A percentile compares a stretch with the other conserved stretches of the same genome.
phyloP scores from a whole-genome alignment of 1,140 invertebrate genomes.

The Hylyphantes graminicola region DNA sequence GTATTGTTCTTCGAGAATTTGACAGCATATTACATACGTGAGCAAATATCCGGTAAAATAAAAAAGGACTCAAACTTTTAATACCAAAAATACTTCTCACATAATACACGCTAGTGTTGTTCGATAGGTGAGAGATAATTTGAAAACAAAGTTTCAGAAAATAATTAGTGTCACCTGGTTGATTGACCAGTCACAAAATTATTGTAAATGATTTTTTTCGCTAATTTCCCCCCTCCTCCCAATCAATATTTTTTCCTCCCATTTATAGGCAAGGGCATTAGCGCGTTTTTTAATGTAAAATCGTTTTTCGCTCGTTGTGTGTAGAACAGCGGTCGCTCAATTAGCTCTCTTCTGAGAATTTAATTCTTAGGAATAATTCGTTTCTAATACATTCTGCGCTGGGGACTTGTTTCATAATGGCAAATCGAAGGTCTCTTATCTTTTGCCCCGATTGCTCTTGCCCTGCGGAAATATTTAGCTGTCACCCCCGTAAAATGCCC shows the following conservation, averaged over 20 bases:
- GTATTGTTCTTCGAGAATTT: too few relatives aligned
- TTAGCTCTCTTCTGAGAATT: constrained; percentile 50
- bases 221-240: constrained; percentile 17
- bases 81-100: too few relatives aligned
- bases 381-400: constrained; percentile 59
- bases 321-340: constrained; percentile 28
- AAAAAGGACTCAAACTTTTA: too few relatives aligned
- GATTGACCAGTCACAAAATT: constrained; percentile 59
- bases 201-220: constrained; percentile 58
- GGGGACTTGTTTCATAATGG: constrained; percentile 49
- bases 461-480: constrained; percentile 57
- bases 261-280: constrained; percentile 48
- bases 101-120: too few relatives aligned
- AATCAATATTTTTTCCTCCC: constrained; percentile 43
- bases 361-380: constrained; percentile 56
- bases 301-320: constrained; percentile 47
- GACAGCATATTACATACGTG: too few relatives aligned
- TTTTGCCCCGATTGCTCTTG: constrained; percentile 30
- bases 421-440: constrained; percentile 59
- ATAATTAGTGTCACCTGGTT: constrained; percentile 48
- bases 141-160: constrained; percentile 53
- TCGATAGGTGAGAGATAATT: constrained; percentile 23
- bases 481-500: constrained; percentile 23
- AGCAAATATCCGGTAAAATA: too few relatives aligned
- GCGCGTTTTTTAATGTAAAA: constrained; percentile 55